Base-by-base conservation (phyloP, 1,140 invertebrate species). In the Limonius californicus region DNA sequence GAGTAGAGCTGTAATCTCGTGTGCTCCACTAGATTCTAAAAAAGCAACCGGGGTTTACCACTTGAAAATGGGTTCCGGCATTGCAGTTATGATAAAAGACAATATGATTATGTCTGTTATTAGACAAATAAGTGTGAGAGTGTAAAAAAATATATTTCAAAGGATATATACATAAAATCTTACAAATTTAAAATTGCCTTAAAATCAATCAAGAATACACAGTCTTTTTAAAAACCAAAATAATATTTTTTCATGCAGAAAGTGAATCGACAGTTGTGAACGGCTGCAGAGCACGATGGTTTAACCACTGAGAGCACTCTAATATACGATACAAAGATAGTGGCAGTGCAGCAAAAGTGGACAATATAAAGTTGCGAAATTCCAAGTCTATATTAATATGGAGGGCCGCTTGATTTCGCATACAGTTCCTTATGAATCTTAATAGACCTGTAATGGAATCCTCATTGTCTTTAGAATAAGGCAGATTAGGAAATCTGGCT, bases 301-400 rank as follows among this genome's bases (percentile, higher is more conserved):
- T 61, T 35, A 68, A 67, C 69, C 69, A 71, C 19, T 65, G 59
- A 2, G 68, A 64, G 45, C 63, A 66, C 58, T 74, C 70, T 35
- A 74, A 50, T 35, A 71, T 71, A 16, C 70, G 55, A 53, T 68
- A 74, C 30, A 72, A 61, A 35, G 68, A 68, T 14, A 72, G 59
- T 1, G 71, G 66, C 53, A 74, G 68, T 15, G 69, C 62, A 19
- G 72, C 71, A 63, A 72, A 74, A 39, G 68, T 53, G 4, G 18
- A 61, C 43, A 74, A 62, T 20, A 72, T 63, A 16, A 65, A 70
- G 14, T 30, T 60, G 19, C 63, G 67, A 16, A 74, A 59, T 16
- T 65, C 66, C 0, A 43, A 47, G 9, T 68, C 64, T 9, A 14
- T 14, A 14, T 62, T 53, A 14, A 43, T 43, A 18, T 16, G 21